A percentile compares a stretch with the other conserved stretches of the same genome.
phyloP scores from a whole-genome alignment of 2,888 invertebrate species.

The Limulus polyphemus region DNA sequence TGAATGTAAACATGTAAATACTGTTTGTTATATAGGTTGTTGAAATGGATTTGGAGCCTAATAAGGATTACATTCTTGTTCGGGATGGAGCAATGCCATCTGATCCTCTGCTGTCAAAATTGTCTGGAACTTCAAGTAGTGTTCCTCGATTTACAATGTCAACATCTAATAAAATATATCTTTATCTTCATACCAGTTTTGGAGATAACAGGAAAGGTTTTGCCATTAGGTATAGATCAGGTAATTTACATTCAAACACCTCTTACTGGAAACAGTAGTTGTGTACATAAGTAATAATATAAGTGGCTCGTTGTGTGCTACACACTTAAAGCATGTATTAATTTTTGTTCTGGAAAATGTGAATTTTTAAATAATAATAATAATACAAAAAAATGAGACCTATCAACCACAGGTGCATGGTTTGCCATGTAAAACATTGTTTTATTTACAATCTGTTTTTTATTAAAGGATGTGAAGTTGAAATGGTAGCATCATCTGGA shows the following conservation, averaged over 20 bases:
- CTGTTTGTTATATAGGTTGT: conserved; percentile 31
- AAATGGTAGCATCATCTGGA: conserved; percentile 68
- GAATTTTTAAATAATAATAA: too few relatives aligned
- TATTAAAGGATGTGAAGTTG: conserved; percentile 63
- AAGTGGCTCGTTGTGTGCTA: too few relatives aligned
- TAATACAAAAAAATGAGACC: too few relatives aligned
- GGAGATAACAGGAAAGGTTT: conserved; percentile 80
- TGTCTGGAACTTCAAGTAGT: conserved; percentile 63
- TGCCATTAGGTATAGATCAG: conserved; percentile 68
- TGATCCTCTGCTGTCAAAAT: conserved; percentile 64
- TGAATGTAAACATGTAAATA: too few relatives aligned
- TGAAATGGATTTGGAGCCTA: conserved; percentile 35
- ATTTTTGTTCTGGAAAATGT: too few relatives aligned
- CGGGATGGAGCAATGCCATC: conserved; percentile 82
- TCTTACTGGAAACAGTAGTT: too few relatives aligned
- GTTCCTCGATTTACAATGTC: conserved; percentile 75
- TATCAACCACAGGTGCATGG: too few relatives aligned
- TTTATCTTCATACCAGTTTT: conserved; percentile 82
- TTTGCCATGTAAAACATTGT: too few relatives aligned
- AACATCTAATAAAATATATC: conserved; percentile 71
- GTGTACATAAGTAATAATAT: too few relatives aligned
- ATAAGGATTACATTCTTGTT: conserved; percentile 65
- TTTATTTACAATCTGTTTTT: too few relatives aligned
- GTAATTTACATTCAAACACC: conserved; percentile 30
- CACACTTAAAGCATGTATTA: too few relatives aligned